Percentiles rank a stretch among this genome's conserved stretches.
phyloP scores from a whole-genome alignment of 1,140 invertebrate genomes.

The Portunus trituberculatus region DNA sequence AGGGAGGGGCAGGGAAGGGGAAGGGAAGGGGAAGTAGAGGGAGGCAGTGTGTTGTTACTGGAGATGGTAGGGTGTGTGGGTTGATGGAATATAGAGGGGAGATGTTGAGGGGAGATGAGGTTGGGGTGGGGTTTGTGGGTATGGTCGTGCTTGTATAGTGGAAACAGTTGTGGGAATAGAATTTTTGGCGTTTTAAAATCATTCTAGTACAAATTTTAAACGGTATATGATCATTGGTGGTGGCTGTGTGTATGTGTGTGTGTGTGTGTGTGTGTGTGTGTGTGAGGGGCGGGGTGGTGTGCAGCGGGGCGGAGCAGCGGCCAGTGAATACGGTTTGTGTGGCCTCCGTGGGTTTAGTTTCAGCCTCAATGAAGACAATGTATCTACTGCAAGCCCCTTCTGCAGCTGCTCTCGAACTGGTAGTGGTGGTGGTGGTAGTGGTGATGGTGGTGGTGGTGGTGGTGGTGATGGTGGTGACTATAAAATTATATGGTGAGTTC shows the following conservation, averaged over 20 bases:
- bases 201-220: too few species aligned
- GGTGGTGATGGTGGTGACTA: background rate
- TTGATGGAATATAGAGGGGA: background rate
- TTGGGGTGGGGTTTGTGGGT: background rate
- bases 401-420: background rate
- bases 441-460: background rate
- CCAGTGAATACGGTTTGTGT: slow-evolving; percentile 11
- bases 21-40: background rate
- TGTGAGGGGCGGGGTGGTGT: background rate
- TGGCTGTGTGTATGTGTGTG: background rate
- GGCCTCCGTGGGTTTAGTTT: slow-evolving; percentile 1
- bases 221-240: too few species aligned
- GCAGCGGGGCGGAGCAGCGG: background rate
- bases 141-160: background rate
- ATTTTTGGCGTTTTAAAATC: too few species aligned
- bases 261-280: slow-evolving; percentile 14
- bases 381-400: background rate
- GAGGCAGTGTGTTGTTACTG: too few species aligned
- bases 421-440: background rate
- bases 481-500: background rate
- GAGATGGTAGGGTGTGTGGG: background rate
- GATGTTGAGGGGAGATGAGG: background rate
- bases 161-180: background rate
- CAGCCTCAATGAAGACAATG: slow-evolving; percentile 20
- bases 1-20: background rate